phyloP scores from a whole-genome alignment of 2,113 vertebrate genomes.

The Gopherus flavomarginatus region DNA sequence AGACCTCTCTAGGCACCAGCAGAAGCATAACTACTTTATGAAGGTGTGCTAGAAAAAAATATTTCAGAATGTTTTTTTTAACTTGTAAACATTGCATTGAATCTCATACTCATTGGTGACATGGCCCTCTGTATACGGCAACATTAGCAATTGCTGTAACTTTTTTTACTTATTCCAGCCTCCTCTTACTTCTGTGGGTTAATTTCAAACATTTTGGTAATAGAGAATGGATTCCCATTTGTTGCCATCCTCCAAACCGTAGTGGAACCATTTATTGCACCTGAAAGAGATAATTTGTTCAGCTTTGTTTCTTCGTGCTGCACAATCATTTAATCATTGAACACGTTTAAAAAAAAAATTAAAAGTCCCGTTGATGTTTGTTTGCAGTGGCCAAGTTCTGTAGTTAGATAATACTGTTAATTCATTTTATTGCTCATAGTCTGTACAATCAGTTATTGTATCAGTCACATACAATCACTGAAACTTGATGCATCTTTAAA shows the following conservation, averaged over 20 bases:
- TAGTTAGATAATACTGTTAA: not conserved
- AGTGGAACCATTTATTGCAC: conserved; percentile 4
- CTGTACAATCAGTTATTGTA: not conserved
- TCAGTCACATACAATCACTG: not conserved
- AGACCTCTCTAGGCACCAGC: not conserved
- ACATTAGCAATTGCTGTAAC: not conserved
- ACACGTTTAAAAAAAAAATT: not conserved
- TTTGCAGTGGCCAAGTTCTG: conserved; percentile 16
- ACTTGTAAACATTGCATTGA: not conserved
- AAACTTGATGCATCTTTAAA: not conserved
- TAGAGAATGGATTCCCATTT: not conserved
- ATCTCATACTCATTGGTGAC: not conserved
- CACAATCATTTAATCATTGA: conserved; percentile 28
- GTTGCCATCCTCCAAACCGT: not conserved
- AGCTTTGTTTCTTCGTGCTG: not conserved
- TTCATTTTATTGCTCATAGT: not conserved
- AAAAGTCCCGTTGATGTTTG: not conserved
- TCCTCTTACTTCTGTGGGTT: conserved; percentile 25
- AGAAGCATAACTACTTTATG: not conserved
- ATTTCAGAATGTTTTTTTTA: not conserved
- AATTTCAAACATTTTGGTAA: not conserved
- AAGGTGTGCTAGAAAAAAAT: not conserved
- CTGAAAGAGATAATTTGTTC: conserved; percentile 14
- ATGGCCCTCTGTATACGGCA: not conserved
- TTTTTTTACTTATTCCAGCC: conserved; percentile 21